A percentile compares a stretch with the other conserved stretches of the same genome.
These are phyloP conservation scores for Torymus aiolomorphi DNA, from an alignment of 2,888 invertebrate species.

Conservation along the genomic window DNA sequence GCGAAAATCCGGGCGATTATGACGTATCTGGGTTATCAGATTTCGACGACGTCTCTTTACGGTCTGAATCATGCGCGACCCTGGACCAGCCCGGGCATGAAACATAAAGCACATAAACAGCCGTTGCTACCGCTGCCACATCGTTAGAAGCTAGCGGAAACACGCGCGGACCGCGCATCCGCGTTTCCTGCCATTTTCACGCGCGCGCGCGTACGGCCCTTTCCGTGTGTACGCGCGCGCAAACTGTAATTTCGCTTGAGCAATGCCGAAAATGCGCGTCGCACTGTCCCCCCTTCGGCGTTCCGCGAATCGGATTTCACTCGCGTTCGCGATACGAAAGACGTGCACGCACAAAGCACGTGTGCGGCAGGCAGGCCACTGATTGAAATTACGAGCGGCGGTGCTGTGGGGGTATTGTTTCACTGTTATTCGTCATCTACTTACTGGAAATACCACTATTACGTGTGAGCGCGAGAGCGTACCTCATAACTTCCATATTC, in stretches of 20 bases:
- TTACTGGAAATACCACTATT: conserved; percentile 1
- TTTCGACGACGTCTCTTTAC: conserved; percentile 54
- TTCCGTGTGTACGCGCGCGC: background rate
- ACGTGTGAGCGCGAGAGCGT: background rate
- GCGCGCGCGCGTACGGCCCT: background rate
- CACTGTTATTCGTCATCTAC: conserved; percentile 10
- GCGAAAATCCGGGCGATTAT: background rate
- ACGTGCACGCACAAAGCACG: background rate
- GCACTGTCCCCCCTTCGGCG: background rate
- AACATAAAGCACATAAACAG: conserved; percentile 56
- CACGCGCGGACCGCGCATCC: background rate
- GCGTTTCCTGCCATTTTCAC: conserved; percentile 32
- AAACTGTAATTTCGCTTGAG: background rate
- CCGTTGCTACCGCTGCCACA: conserved; percentile 36
- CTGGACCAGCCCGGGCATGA: conserved; percentile 55
- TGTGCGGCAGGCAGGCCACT: no score
- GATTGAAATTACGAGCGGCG: conserved; percentile 1
- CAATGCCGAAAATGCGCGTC: background rate
- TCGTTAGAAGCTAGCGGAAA: conserved; percentile 58
- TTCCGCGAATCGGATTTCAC: conserved; percentile 3
- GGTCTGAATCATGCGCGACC: conserved; percentile 52
- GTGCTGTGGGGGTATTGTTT: background rate
- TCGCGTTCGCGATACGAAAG: background rate
- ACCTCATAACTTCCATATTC: conserved; percentile 3
- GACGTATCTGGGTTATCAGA: conserved; percentile 52